A percentile compares a stretch with the other conserved stretches of the same genome.
Conservation (phyloP, 2,888 invertebrate species). For the Drosophila gaucha region DNA sequence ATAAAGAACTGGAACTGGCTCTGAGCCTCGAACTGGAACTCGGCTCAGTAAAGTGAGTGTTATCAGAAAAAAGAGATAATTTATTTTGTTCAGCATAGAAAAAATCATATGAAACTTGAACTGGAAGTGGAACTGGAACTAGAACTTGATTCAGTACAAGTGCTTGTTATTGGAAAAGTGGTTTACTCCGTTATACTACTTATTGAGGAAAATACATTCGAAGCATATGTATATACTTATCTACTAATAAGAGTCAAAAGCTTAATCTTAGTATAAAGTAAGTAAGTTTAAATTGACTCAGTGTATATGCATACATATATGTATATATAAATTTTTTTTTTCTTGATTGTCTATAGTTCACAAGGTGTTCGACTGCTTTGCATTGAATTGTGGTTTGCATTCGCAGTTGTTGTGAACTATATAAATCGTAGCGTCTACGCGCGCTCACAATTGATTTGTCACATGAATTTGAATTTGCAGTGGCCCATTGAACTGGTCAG, state of each 20-base stretch:
- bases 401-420: slow-evolving; percentile 7
- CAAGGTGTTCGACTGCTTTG: neutral
- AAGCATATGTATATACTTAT: no score
- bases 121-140: neutral
- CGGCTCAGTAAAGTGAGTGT: no score
- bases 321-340: neutral
- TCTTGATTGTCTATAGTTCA: neutral
- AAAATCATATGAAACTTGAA: no score
- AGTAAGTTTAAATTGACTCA: neutral
- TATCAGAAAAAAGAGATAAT: no score
- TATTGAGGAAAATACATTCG: neutral
- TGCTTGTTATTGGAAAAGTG: neutral
- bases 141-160: neutral
- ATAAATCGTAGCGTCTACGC: slow-evolving; percentile 31
- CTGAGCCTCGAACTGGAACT: no score
- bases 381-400: neutral
- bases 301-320: neutral
- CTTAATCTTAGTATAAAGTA: neutral
- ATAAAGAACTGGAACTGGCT: no score
- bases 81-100: no score
- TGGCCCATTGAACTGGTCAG: slow-evolving; percentile 62
- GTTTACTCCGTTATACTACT: no score
- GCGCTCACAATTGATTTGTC: slow-evolving; percentile 83
- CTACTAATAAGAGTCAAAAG: neutral
- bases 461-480: slow-evolving; percentile 69